Evolutionary conservation across 2,113 vertebrate species (phyloP), one percentile per base, ranked within the genome.

Genomic region (Mormyrus lacerda): DNA sequence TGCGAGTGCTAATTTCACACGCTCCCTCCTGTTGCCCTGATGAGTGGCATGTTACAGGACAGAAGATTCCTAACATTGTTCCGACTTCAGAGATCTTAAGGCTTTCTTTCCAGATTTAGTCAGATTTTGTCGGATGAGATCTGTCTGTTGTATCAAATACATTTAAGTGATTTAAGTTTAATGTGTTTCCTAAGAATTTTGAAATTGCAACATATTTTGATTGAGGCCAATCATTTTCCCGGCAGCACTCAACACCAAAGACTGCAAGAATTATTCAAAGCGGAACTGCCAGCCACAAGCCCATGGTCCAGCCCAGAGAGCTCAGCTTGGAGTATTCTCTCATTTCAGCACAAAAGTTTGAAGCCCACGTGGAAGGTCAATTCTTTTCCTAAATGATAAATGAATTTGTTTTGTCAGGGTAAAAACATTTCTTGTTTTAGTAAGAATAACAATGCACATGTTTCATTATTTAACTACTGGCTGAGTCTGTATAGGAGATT

Each of bases 191-290:
- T 47, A 7, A 47, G 82, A 47, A 47, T 84, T 47, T 21, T 47
- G 82, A 69, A 88, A 69, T 44, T 88, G 39, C 82, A 84, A 24
- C 9, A 79, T 42, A 19, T 10, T 0, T 84, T 27, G 21, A n/a
- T n/a, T n/a, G n/a, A n/a, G n/a, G n/a, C n/a, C 39, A 9, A 11
- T 84, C 9, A 47, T 84, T 84, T 47, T 86, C 58, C 51, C 84
- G 10, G 1, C 42, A 89, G 89, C 84, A 89, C 42, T 89, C 89
- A 8, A 89, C 89, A 51, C 89, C 89, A 50, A 69, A 89, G n/a
- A 21, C 83, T 39, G 24, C 61, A 55, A 27, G 73, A 19, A 39
- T 27, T 4, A 55, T 69, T 42, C 19, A 42, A 48, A 85, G 82
- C 7, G 39, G 31, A 85, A 27, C 7, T 3, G n/a, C 2, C 1